phyloP scores from a whole-genome alignment of 2,797 vertebrate genomes.

The Pangasius larnaudii region DNA sequence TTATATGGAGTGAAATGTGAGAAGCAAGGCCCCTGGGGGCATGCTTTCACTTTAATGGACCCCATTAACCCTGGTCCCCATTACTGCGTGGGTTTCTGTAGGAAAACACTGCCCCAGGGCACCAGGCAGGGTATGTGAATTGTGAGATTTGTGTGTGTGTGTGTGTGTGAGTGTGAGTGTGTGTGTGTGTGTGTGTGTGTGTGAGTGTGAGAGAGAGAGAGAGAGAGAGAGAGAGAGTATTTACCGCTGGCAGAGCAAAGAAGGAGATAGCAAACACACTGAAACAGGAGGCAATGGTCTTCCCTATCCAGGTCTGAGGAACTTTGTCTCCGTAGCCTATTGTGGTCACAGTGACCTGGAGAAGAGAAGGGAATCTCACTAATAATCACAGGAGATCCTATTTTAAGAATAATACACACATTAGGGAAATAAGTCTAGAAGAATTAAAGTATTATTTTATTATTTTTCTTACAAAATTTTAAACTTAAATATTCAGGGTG shows the following conservation, averaged over 20 bases:
- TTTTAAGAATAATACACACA: not conserved
- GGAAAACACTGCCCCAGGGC: constrained; percentile 54
- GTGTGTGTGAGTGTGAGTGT: constrained; percentile 29
- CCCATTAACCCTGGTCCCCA: constrained; percentile 60
- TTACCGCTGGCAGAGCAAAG: constrained; percentile 90
- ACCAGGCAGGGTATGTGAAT: constrained; percentile 33
- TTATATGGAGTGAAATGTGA: constrained; percentile 57
- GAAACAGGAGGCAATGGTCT: constrained; percentile 91
- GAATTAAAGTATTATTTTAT: not conserved
- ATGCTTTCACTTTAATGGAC: constrained; percentile 56
- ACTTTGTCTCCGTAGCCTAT: constrained; percentile 93
- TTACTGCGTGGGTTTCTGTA: constrained; percentile 54
- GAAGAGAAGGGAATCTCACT: constrained; percentile 38
- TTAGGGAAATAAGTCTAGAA: not conserved
- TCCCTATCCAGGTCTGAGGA: constrained; percentile 91
- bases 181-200: not conserved
- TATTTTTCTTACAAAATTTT: not conserved
- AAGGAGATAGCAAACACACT: constrained; percentile 92
- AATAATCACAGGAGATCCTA: not conserved
- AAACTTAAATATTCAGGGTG: not conserved
- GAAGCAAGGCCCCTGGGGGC: constrained; percentile 44
- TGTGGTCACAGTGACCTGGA: constrained; percentile 87
- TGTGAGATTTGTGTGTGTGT: constrained; percentile 26
- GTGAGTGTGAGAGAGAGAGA: not conserved
- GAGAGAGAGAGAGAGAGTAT: constrained; percentile 55